These are phyloP conservation scores for Shargacucullia verbasci DNA, from an alignment of 2,888 invertebrate genomes.

Conservation along the genomic window DNA sequence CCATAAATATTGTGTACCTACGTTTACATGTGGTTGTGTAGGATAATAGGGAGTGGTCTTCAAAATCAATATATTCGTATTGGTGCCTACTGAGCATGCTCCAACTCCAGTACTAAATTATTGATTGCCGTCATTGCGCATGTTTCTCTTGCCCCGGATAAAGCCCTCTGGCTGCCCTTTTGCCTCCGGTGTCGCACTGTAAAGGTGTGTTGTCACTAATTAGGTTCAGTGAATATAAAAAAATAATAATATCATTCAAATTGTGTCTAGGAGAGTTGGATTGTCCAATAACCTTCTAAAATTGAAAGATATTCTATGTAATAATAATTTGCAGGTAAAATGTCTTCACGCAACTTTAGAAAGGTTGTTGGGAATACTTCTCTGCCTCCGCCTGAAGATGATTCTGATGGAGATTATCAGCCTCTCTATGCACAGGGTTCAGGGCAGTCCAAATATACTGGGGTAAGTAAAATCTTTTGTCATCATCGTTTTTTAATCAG, in stretches of 20 bases:
- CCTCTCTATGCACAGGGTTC: slow-evolving; percentile 56
- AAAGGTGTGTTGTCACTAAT: not conserved
- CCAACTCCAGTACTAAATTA: slow-evolving; percentile 23
- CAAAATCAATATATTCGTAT: slow-evolving; percentile 17
- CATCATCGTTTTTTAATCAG: not conserved
- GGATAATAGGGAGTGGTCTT: no score
- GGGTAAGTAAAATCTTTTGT: slow-evolving; percentile 32
- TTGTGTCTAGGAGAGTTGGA: no score
- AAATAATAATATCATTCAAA: not conserved
- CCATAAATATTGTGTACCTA: no score
- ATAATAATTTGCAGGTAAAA: slow-evolving; percentile 24
- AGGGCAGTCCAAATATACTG: slow-evolving; percentile 33
- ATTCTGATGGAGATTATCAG: slow-evolving; percentile 69
- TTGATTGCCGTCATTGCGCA: slow-evolving; percentile 34
- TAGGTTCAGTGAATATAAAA: not conserved
- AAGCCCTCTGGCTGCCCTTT: slow-evolving; percentile 4
- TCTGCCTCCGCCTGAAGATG: slow-evolving; percentile 58
- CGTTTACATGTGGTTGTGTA: no score
- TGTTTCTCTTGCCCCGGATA: slow-evolving; percentile 11
- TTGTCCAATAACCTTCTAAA: no score
- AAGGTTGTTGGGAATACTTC: slow-evolving; percentile 54
- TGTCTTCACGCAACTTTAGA: slow-evolving; percentile 59
- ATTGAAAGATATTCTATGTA: no score
- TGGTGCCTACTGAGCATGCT: slow-evolving; percentile 25
- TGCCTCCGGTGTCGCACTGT: not conserved